Percentiles rank a stretch among this genome's conserved stretches.
Evolutionary conservation across 2,113 vertebrate species (phyloP).

Genomic region (Tupaia chinensis): DNA sequence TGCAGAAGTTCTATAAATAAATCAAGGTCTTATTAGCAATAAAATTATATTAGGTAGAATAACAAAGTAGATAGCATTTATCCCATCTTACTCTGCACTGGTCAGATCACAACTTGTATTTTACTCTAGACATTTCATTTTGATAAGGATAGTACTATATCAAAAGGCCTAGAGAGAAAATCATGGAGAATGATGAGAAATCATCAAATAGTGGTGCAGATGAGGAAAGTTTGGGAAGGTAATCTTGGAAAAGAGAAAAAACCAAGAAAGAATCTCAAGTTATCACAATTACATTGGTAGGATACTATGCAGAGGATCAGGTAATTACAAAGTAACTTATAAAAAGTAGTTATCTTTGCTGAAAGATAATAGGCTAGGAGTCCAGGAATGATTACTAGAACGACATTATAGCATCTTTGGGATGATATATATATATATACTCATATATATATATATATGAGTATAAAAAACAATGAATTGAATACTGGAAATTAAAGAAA

Average conservation of each 20-base stretch:
- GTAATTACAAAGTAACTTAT: not conserved
- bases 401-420: not conserved
- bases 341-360: not conserved
- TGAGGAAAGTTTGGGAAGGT: not conserved
- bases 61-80: not conserved
- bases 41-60: not conserved
- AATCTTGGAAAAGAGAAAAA: not conserved
- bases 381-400: not conserved
- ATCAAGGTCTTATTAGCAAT: not conserved
- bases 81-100: not conserved
- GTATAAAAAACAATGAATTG: not conserved
- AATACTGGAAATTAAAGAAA: not conserved
- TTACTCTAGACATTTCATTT: not conserved
- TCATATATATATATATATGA: not conserved
- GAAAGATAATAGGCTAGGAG: not conserved
- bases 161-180: not conserved
- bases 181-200: not conserved
- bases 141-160: not conserved
- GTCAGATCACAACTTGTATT: not conserved
- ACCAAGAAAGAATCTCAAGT: not conserved
- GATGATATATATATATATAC: not conserved
- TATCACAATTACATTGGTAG: not conserved
- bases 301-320: not conserved
- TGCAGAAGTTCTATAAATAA: not conserved
- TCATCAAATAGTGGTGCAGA: not conserved